Percentiles rank a stretch among this genome's conserved stretches.
phyloP scores from a whole-genome alignment of 2,888 invertebrate genomes.

The Ellobium chinense region DNA sequence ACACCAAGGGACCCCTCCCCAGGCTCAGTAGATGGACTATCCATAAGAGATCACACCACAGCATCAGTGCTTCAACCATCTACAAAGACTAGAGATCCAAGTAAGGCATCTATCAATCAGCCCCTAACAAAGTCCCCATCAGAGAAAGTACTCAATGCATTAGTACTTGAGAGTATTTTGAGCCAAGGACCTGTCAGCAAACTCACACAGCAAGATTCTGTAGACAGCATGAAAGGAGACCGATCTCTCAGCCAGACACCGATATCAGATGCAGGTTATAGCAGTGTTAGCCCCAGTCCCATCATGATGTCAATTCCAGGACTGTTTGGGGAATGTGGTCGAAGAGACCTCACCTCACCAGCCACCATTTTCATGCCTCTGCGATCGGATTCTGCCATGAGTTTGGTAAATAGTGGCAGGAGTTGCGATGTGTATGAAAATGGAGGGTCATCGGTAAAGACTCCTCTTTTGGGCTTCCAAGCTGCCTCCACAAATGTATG shows the following conservation, averaged over 20 bases:
- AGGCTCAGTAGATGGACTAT: not conserved
- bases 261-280: conserved; percentile 36
- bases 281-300: conserved; percentile 42
- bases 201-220: not conserved
- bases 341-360: conserved; percentile 29
- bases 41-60: not conserved
- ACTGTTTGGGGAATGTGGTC: conserved; percentile 30
- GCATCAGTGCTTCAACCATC: conserved; percentile 6
- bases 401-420: not conserved
- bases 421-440: not conserved
- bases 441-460: not conserved
- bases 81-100: not conserved
- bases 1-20: conserved; percentile 2
- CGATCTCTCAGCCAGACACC: conserved; percentile 37
- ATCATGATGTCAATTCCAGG: conserved; percentile 38
- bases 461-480: not conserved
- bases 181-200: not conserved
- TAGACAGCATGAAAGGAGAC: conserved; percentile 4
- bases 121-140: not conserved
- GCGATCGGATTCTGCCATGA: conserved; percentile 30
- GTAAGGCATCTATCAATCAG: not conserved
- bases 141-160: not conserved
- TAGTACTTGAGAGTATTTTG: not conserved
- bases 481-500: not conserved
- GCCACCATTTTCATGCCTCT: conserved; percentile 42